A percentile compares a stretch with the other conserved stretches of the same genome.
phyloP scores from a whole-genome alignment of 2,113 vertebrate species.

The Tringa solitaria region DNA sequence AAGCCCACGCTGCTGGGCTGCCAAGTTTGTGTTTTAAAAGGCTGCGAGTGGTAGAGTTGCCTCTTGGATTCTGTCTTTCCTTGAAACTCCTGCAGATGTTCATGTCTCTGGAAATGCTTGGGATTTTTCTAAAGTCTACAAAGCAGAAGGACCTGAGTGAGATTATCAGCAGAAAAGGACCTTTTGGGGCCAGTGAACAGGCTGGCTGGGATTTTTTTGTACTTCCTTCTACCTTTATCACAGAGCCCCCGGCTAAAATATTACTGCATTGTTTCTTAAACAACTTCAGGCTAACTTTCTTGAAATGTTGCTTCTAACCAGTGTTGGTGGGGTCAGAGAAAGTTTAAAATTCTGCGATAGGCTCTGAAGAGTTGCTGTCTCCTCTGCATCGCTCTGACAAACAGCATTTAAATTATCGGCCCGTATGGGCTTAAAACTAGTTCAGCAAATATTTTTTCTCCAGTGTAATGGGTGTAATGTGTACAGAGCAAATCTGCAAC shows the following conservation, averaged over 20 bases:
- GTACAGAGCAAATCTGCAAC: not conserved
- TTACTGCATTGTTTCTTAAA: not conserved
- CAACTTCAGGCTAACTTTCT: not conserved
- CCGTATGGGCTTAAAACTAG: not conserved
- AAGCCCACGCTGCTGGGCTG: not conserved
- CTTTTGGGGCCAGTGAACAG: not conserved
- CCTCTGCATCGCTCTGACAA: not conserved
- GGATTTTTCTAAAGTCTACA: not conserved
- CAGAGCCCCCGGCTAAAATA: not conserved
- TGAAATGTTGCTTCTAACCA: not conserved
- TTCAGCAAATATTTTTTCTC: slow-evolving; percentile 23
- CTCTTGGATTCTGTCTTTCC: not conserved
- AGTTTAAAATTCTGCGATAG: not conserved
- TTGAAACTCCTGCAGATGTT: slow-evolving; percentile 32
- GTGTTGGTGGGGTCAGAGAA: not conserved
- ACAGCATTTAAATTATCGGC: not conserved
- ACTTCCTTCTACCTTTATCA: not conserved
- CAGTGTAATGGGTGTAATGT: not conserved
- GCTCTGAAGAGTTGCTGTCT: not conserved
- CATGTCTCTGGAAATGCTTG: not conserved
- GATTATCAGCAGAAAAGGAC: not conserved
- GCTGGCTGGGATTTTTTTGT: not conserved
- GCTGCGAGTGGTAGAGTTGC: not conserved
- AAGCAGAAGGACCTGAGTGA: not conserved
- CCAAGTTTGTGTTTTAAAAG: not conserved